A percentile compares a stretch with the other conserved stretches of the same genome.
These are phyloP conservation scores for Kobus ellipsiprymnus DNA, from an alignment of 2,113 vertebrate species.

Conservation along the genomic window DNA sequence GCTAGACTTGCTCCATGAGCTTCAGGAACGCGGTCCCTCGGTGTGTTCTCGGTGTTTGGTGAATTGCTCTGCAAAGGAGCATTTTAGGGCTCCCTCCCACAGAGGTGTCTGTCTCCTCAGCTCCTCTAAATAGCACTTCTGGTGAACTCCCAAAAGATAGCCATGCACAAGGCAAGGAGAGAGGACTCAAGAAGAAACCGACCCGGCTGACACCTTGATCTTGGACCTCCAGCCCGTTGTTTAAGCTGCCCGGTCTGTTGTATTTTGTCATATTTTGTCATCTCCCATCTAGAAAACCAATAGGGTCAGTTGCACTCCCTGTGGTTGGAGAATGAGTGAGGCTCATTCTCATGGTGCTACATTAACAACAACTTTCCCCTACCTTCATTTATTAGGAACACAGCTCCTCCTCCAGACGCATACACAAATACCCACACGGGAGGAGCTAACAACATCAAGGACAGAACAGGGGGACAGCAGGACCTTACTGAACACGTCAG, in stretches of 20 bases:
- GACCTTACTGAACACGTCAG: background rate
- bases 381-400: conserved; percentile 69
- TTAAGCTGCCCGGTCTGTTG: fast-evolving
- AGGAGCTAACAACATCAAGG: background rate
- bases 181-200: background rate
- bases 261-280: too few relatives aligned
- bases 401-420: background rate
- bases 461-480: background rate
- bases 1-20: background rate
- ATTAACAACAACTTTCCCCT: background rate
- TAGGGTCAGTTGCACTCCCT: background rate
- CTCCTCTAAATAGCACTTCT: background rate
- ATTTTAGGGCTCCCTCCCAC: background rate
- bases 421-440: background rate
- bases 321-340: background rate
- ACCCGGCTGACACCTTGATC: background rate
- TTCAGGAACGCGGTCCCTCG: background rate
- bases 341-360: background rate
- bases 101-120: background rate
- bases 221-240: background rate
- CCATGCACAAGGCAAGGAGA: background rate
- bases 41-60: background rate
- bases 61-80: background rate
- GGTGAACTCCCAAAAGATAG: background rate
- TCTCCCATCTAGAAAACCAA: background rate